Conservation (phyloP, 2,888 invertebrate genomes). For the Polydrusus cervinus region DNA sequence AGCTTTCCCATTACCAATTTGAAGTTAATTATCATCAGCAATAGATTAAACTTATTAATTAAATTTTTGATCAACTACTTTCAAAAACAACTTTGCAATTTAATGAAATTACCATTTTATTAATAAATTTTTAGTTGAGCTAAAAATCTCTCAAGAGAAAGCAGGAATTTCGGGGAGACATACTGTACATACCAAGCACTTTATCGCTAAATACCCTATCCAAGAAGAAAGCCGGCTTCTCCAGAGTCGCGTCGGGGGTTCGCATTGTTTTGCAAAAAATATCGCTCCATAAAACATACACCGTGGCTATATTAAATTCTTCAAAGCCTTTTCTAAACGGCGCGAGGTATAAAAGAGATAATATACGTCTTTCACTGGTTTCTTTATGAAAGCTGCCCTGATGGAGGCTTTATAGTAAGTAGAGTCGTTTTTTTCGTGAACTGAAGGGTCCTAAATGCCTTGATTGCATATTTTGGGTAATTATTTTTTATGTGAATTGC, state of each 20-base stretch:
- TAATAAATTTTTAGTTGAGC: not conserved
- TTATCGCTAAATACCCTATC: slow-evolving; percentile 43
- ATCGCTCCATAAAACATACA: slow-evolving; percentile 66
- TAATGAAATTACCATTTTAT: not conserved
- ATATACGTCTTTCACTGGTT: slow-evolving; percentile 50
- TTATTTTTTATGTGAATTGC: slow-evolving; percentile 45
- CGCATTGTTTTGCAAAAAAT: slow-evolving; percentile 63
- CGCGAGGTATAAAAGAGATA: slow-evolving; percentile 54
- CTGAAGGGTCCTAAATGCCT: slow-evolving; percentile 34
- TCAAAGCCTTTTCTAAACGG: slow-evolving; percentile 52
- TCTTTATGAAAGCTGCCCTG: slow-evolving; percentile 49
- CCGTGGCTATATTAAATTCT: slow-evolving; percentile 61
- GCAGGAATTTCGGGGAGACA: slow-evolving; percentile 3
- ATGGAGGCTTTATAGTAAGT: slow-evolving; percentile 37
- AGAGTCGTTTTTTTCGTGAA: slow-evolving; percentile 41
- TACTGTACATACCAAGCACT: slow-evolving; percentile 46
- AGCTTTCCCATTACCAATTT: no score
- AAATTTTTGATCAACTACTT: not conserved
- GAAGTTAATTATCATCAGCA: no score
- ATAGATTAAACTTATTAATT: no score
- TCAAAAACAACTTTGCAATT: not conserved
- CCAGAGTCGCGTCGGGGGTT: slow-evolving; percentile 46
- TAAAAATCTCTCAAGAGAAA: slow-evolving; percentile 7
- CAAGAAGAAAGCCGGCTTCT: slow-evolving; percentile 39
- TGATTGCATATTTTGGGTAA: slow-evolving; percentile 45